Percentiles rank a stretch among this genome's conserved stretches.
phyloP scores from a whole-genome alignment of 2,888 invertebrate species.

The Arge pagana region DNA sequence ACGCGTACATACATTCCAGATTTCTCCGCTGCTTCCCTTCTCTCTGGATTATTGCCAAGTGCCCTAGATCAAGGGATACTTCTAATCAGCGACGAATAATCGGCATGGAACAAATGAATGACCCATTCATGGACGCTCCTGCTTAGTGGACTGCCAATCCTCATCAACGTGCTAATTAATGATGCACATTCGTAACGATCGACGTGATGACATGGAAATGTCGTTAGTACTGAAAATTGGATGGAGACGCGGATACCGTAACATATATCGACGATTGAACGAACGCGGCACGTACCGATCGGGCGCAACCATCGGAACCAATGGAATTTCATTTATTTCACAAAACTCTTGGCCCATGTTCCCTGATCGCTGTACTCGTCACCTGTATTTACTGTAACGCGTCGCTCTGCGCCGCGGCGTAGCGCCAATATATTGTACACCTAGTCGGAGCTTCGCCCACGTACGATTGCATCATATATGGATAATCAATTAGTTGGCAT shows the following conservation, averaged over 20 bases:
- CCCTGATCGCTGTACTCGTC: not conserved
- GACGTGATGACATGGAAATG: conserved; percentile 13
- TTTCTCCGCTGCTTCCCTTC: too few species aligned
- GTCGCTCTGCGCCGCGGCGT: conserved; percentile 3
- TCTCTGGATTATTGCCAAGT: too few species aligned
- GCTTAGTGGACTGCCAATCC: not conserved
- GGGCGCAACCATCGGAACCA: conserved; percentile 17
- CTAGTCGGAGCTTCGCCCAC: too few species aligned
- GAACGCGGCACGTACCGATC: conserved; percentile 13
- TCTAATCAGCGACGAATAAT: too few species aligned
- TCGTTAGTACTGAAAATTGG: not conserved
- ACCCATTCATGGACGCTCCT: too few species aligned
- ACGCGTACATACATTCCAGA: too few species aligned
- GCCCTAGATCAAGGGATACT: too few species aligned
- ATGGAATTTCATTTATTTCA: conserved; percentile 18
- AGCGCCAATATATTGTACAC: too few species aligned
- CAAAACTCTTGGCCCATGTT: conserved; percentile 1
- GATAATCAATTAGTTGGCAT: too few species aligned
- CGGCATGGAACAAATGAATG: too few species aligned
- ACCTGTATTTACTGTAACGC: conserved; percentile 1
- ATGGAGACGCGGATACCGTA: not conserved
- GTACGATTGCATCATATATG: too few species aligned
- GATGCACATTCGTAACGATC: conserved; percentile 6
- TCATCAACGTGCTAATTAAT: conserved; percentile 6
- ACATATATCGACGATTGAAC: conserved; percentile 3